These are phyloP conservation scores for Pinna nobilis DNA, from an alignment of 1,140 invertebrate genomes.

Conservation along the genomic window DNA sequence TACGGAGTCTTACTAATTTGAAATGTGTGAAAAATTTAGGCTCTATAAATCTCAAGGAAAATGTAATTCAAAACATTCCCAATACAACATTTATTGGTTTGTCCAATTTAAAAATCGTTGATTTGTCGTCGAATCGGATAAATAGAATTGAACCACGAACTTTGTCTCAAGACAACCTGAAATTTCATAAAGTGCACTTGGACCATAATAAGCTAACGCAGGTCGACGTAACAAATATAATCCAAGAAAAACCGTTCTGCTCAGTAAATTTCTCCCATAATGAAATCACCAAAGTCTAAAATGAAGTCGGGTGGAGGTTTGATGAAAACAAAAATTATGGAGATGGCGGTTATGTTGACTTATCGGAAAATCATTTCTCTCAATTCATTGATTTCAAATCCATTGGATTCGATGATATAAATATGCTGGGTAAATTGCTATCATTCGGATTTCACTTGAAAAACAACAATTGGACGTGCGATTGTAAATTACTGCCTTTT, in stretches of 20 bases:
- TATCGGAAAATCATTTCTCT: slow-evolving; percentile 11
- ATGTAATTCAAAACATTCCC: slow-evolving; percentile 5
- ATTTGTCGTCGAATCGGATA: slow-evolving; percentile 17
- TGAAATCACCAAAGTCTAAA: slow-evolving; percentile 11
- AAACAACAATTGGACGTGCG: slow-evolving; percentile 21
- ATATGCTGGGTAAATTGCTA: slow-evolving; percentile 20
- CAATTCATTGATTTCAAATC: slow-evolving; percentile 27
- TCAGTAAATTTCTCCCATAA: slow-evolving; percentile 10
- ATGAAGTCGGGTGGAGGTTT: neutral
- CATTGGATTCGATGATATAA: slow-evolving; percentile 24
- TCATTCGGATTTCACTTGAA: slow-evolving; percentile 18
- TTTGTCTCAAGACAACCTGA: neutral
- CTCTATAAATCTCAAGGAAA: slow-evolving; percentile 21
- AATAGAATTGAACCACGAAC: slow-evolving; percentile 20
- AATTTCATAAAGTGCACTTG: slow-evolving; percentile 10
- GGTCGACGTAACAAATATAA: slow-evolving; percentile 33
- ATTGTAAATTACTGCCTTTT: slow-evolving; percentile 32
- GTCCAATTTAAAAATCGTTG: slow-evolving; percentile 8
- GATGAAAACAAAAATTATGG: slow-evolving; percentile 2
- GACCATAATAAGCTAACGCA: slow-evolving; percentile 7
- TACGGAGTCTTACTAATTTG: slow-evolving; percentile 11
- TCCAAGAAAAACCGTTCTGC: slow-evolving; percentile 30
- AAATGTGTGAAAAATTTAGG: slow-evolving; percentile 21
- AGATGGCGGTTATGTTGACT: slow-evolving; percentile 19
- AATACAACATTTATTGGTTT: slow-evolving; percentile 28